Percentiles rank a stretch among this genome's conserved stretches.
Evolutionary conservation across 2,888 invertebrate genomes (phyloP).

Genomic region (Folsomia candida): DNA sequence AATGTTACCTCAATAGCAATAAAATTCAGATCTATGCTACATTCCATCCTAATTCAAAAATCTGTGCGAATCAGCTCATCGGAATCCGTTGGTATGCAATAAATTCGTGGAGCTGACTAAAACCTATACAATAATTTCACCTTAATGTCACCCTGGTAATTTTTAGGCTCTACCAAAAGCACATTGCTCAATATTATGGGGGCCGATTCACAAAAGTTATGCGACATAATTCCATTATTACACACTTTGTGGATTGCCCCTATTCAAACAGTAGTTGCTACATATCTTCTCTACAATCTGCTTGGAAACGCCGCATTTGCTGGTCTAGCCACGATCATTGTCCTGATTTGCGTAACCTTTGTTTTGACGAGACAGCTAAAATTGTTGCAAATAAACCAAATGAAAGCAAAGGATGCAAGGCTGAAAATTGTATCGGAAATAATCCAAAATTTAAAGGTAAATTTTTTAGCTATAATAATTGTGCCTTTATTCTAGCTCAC

Average conservation of each 20-base stretch:
- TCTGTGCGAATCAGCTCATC: too few relatives aligned
- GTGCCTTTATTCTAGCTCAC: background rate
- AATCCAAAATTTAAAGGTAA: background rate
- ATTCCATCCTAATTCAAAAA: background rate
- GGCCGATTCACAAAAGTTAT: background rate
- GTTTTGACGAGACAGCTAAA: background rate
- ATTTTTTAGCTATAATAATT: too few relatives aligned
- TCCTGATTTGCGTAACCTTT: background rate
- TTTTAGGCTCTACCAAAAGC: background rate
- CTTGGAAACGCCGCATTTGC: background rate
- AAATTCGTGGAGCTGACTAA: too few relatives aligned
- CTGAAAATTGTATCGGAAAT: background rate
- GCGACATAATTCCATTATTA: background rate
- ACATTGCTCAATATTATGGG: background rate
- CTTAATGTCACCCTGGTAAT: background rate
- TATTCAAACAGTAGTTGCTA: background rate
- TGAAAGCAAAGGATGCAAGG: background rate
- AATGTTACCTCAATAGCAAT: background rate
- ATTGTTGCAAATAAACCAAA: background rate
- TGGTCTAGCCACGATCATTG: background rate
- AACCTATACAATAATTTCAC: too few relatives aligned
- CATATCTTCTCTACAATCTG: background rate
- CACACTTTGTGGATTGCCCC: background rate
- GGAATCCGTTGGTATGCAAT: too few relatives aligned
- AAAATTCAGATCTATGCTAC: background rate